These are phyloP conservation scores for Drosophila pachea DNA, from an alignment of 1,140 invertebrate species.

Conservation along the genomic window DNA sequence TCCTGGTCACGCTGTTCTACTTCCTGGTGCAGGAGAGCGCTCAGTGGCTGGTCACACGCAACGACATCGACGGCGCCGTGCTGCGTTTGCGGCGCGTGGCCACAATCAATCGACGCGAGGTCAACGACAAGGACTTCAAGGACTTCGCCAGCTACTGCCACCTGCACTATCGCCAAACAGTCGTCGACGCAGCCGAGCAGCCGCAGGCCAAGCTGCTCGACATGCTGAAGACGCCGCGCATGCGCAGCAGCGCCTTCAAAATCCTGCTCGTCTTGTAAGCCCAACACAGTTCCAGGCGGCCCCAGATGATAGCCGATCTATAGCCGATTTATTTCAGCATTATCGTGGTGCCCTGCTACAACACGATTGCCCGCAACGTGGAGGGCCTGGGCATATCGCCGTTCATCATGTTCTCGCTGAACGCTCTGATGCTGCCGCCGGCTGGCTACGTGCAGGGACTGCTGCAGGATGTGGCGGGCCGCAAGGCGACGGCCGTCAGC, in stretches of 20 bases:
- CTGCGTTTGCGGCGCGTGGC: conserved; percentile 80
- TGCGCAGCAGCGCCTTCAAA: conserved; percentile 80
- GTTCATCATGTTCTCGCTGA: conserved; percentile 81
- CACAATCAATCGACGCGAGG: conserved; percentile 79
- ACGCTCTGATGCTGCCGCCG: conserved; percentile 80
- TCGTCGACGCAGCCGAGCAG: conserved; percentile 40
- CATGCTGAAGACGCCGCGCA: conserved; percentile 80
- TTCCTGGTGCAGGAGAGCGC: conserved; percentile 82
- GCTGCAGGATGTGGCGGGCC: conserved; percentile 79
- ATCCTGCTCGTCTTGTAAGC: conserved; percentile 81
- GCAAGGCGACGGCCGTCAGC: conserved; percentile 80
- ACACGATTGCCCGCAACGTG: conserved; percentile 82
- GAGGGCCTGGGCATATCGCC: conserved; percentile 81
- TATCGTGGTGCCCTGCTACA: conserved; percentile 82
- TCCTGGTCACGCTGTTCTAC: conserved; percentile 79
- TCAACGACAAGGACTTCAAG: conserved; percentile 78
- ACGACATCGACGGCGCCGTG: conserved; percentile 80
- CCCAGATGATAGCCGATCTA: neutral
- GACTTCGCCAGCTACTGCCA: conserved; percentile 78
- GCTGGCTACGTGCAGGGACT: conserved; percentile 80
- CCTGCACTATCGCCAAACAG: conserved; percentile 55
- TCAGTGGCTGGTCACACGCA: conserved; percentile 82
- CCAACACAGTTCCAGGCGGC: neutral
- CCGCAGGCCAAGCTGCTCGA: conserved; percentile 78
- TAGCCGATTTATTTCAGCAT: conserved; percentile 75